Evolutionary conservation across 2,888 invertebrate genomes (phyloP), one percentile per base, ranked within the genome.

Genomic region (Cerastis rubricosa): DNA sequence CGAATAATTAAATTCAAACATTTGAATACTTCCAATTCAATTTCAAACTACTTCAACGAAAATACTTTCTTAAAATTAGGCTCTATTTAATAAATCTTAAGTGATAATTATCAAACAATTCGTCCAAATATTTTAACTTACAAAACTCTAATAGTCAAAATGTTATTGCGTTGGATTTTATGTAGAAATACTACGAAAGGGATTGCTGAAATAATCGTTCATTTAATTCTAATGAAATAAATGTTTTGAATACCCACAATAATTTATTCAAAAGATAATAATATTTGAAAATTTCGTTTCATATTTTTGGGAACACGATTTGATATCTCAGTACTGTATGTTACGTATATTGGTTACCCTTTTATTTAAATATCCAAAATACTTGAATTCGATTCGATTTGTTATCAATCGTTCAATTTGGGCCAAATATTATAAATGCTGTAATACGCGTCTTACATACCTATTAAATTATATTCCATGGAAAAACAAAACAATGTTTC

Each of bases 91-190:
- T 35, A 45, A 78, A 70, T 49, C 43, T 65, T 69, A 74, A 49
- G n/a, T 7, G 19, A 76, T 70, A 40, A 43, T 63, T 69, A 71
- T 51, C 49, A 85, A 83, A 71, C 61, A 51, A 78, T 75, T 73
- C 45, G 35, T 67, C 0, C 45, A 79, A 69, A 65, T 43, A n/a
- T 59, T 76, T 51, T 8, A 74, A 68, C 54, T 84, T 69, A 77
- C n/a, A 2, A 71, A 81, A 77, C 65, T 84, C 72, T 63, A 19
- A 25, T 63, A n/a, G 43, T 66, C 64, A 69, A 81, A 76, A 80
- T 19, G 0, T 74, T 81, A 81, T 84, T 86, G 86, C 73, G 47
- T 82, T 65, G 8, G 7, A 35, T 77, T 73, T 67, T 74, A 72
- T 73, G 66, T 78, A 75, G 75, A 78, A 78, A 78, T 80, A 78